Conservation (phyloP, 1,140 invertebrate genomes). For the Diploscapter pachys region DNA sequence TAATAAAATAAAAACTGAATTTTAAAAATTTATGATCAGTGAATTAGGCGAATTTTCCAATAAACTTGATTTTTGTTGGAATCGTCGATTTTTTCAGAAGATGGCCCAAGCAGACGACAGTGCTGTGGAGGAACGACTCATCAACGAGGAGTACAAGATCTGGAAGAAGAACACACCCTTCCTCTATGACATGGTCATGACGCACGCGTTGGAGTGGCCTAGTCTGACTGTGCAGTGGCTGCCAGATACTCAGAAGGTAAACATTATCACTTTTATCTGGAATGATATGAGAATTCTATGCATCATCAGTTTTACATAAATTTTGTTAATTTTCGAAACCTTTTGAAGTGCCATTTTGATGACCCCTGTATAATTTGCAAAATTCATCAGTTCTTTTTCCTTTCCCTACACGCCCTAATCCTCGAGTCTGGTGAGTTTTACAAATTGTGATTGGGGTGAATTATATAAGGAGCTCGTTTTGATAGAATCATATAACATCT, state of each 20-base stretch:
- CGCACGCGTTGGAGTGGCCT: conserved; percentile 75
- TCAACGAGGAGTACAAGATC: conserved; percentile 99
- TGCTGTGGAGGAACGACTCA: conserved; percentile 81
- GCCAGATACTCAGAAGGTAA: conserved; percentile 74
- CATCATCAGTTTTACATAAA: not conserved
- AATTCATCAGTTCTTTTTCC: too few species aligned
- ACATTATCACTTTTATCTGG: conserved; percentile 10
- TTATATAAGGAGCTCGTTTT: too few species aligned
- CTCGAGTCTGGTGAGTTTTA: too few species aligned
- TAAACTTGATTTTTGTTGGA: not conserved
- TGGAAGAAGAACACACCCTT: conserved; percentile 98
- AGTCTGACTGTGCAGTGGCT: conserved; percentile 94
- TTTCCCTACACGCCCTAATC: too few species aligned
- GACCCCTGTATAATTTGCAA: too few species aligned
- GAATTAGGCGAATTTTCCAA: too few species aligned
- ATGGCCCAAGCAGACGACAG: conserved; percentile 14
- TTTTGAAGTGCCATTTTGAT: not conserved
- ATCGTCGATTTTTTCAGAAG: conserved; percentile 14
- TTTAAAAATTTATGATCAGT: too few species aligned
- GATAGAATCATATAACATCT: not conserved
- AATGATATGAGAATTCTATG: not conserved
- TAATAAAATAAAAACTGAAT: too few species aligned
- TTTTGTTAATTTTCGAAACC: too few species aligned
- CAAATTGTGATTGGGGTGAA: too few species aligned
- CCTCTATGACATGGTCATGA: conserved; percentile 76